phyloP scores from a whole-genome alignment of 2,888 invertebrate genomes.

The Agrochola lychnidis region DNA sequence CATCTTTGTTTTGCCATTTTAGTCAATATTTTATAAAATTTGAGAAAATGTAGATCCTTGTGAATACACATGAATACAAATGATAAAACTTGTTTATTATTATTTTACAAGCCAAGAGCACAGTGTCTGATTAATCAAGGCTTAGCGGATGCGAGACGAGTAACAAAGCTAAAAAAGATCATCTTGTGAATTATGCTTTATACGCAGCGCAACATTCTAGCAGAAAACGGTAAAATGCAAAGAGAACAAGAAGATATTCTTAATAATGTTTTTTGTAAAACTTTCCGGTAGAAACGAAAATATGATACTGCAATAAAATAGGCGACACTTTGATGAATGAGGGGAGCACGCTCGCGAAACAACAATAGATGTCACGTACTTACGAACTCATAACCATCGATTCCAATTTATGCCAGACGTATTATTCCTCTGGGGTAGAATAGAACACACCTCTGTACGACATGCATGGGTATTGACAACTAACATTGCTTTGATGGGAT shows the following conservation, averaged over 20 bases:
- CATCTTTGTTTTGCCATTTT: neutral
- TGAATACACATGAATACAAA: slow-evolving; percentile 20
- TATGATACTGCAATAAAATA: slow-evolving; percentile 74
- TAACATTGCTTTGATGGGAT: slow-evolving; percentile 23
- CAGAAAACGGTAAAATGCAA: slow-evolving; percentile 42
- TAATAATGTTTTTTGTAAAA: slow-evolving; percentile 55
- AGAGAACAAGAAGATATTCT: slow-evolving; percentile 44
- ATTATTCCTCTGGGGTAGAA: slow-evolving; percentile 65
- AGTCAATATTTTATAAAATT: slow-evolving; percentile 1
- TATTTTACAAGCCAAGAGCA: slow-evolving; percentile 42
- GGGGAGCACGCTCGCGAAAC: slow-evolving; percentile 69
- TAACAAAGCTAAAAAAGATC: slow-evolving; percentile 54
- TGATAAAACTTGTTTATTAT: slow-evolving; percentile 43
- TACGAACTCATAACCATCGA: slow-evolving; percentile 85
- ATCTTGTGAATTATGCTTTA: slow-evolving; percentile 57
- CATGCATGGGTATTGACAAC: slow-evolving; percentile 27
- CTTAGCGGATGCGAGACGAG: slow-evolving; percentile 42
- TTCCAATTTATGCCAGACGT: slow-evolving; percentile 82
- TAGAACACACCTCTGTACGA: slow-evolving; percentile 41
- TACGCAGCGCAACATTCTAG: slow-evolving; percentile 35
- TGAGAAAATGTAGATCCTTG: slow-evolving; percentile 4
- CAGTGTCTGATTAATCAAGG: slow-evolving; percentile 50
- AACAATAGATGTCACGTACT: slow-evolving; percentile 85
- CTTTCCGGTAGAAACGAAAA: slow-evolving; percentile 62
- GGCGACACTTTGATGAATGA: slow-evolving; percentile 80